Base-by-base conservation (phyloP, 2,888 invertebrate species). In the Melipona beecheii region DNA sequence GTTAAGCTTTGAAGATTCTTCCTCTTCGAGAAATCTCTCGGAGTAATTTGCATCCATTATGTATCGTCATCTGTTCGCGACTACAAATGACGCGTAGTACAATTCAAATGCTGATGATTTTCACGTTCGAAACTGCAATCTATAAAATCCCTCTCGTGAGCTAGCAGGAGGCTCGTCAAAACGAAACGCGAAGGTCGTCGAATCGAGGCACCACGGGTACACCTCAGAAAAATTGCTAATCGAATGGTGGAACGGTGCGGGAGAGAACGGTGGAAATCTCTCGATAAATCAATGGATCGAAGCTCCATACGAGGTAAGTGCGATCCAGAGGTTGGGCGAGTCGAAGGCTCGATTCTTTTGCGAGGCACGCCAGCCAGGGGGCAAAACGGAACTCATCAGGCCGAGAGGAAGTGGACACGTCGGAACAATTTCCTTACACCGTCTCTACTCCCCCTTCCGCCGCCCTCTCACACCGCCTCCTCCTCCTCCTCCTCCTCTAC, bases 401-500 rank as follows among this genome's bases (percentile, higher is more conserved):
- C 88, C 89, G 86, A 86, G 89, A 94, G 94, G 94, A 94, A 94
- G 94, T 94, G 93, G 93, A 94, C 93, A 94, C 93, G 94, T 93
- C 91, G 93, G 93, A 92, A 94, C 93, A 94, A 94, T 94, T 94
- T 94, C 94, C 94, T 94, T 93, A 93, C 91, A 86, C 90, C 87
- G 85, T 85, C 85, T 90, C 85, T 82, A 84, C 84, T 76, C 68
- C 76, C 78, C 78, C 78, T 36, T 43, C 80, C 56, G 54, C 75
- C 80, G 27, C 77, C 75, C 69, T 60, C 78, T 50, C 68, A 64
- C 31, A 15, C 49, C 52, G 68, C 71, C 24, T 13, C 31, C 64
- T 15, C 43, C 68, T 31, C 31, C 31, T 31, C 31, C 31, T 31
- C 31, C 31, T 4, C 27, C 43, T 19, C 52, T 31, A 58, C 72